These are phyloP conservation scores for Temnothorax longispinosus DNA, from an alignment of 1,140 invertebrate species.

Conservation along the genomic window DNA sequence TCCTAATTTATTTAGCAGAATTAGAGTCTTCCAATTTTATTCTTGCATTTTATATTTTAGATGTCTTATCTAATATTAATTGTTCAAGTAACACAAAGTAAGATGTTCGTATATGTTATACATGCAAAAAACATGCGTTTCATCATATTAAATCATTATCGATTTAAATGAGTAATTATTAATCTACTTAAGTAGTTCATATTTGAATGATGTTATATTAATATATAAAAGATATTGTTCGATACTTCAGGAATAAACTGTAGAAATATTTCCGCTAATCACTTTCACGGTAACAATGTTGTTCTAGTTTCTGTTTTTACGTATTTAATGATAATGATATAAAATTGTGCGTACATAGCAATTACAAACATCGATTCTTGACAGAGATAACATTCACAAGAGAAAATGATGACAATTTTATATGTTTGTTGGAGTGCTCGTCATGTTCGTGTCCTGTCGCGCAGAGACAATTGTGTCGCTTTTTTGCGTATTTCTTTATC, in stretches of 20 bases:
- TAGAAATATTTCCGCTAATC: not conserved
- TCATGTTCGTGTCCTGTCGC: not conserved
- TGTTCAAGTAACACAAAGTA: not conserved
- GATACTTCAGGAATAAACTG: not conserved
- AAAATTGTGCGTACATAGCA: not conserved
- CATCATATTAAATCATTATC: not conserved
- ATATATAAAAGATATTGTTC: not conserved
- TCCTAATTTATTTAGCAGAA: no score
- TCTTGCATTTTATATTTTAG: no score
- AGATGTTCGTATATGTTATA: not conserved
- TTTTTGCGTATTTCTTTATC: not conserved
- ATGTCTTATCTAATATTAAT: not conserved
- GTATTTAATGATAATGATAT: not conserved
- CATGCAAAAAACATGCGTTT: not conserved
- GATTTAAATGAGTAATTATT: not conserved
- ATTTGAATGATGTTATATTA: not conserved
- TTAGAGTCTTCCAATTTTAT: no score
- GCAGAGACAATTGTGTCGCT: not conserved
- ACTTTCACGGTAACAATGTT: not conserved
- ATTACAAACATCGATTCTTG: not conserved
- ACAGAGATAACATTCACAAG: not conserved
- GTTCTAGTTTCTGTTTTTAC: not conserved
- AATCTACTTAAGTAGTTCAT: not conserved
- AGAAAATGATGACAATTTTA: not conserved
- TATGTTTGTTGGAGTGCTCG: not conserved